Conservation (phyloP, 37 sponge, comb jelly and placozoan species). For the Amphimedon queenslandica region DNA sequence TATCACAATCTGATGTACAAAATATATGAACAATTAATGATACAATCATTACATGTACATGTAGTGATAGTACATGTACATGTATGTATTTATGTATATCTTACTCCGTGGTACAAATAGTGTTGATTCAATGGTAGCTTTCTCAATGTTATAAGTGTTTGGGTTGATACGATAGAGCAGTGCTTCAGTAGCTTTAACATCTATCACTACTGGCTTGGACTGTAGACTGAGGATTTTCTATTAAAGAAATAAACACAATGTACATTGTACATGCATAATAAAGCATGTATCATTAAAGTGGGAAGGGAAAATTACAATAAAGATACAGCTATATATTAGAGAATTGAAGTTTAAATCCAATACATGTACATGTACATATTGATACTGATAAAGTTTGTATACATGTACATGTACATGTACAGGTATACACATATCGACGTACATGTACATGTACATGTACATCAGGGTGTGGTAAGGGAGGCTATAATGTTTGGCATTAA, state of each 20-base stretch:
- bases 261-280: too few species aligned
- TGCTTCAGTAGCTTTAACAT: constrained; percentile 12
- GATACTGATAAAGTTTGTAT: too few species aligned
- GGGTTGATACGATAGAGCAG: constrained; percentile 74
- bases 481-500: too few species aligned
- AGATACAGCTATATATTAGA: not conserved
- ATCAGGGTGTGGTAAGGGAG: too few species aligned
- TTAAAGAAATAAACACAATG: too few species aligned
- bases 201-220: not conserved
- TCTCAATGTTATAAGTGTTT: constrained; percentile 46
- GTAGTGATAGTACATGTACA: too few species aligned
- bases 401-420: not conserved
- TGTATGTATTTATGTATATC: too few species aligned
- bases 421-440: not conserved
- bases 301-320: too few species aligned
- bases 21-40: too few species aligned
- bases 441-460: not conserved
- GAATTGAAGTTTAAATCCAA: not conserved
- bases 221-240: constrained; percentile 6
- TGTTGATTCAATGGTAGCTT: constrained; percentile 64
- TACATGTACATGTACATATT: not conserved
- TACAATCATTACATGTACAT: too few species aligned
- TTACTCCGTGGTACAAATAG: constrained; percentile 65
- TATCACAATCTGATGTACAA: not conserved
- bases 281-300: too few species aligned